Evolutionary conservation across 2,113 vertebrate genomes (phyloP).

Genomic region (Sterrhoptilus dennistouni): DNA sequence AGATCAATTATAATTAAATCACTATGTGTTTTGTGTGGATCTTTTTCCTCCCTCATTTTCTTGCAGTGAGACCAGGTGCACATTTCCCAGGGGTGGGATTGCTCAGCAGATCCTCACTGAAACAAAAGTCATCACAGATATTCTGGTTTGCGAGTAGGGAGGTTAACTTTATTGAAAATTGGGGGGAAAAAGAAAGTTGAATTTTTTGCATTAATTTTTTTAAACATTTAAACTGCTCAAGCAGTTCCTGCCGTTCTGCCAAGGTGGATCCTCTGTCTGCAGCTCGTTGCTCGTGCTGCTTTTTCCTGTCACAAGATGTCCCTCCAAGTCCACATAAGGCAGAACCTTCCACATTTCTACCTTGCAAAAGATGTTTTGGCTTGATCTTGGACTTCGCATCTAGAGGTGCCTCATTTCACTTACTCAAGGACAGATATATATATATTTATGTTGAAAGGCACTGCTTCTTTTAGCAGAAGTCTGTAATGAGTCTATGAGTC

Average conservation of each 20-base stretch:
- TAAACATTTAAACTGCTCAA: not conserved
- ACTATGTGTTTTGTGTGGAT: accelerated
- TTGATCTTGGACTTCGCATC: not conserved
- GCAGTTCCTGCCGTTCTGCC: not conserved
- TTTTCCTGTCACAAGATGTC: conserved; percentile 5
- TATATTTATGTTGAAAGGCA: not conserved
- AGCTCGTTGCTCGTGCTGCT: not conserved
- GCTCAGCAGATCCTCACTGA: not conserved
- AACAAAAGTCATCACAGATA: not conserved
- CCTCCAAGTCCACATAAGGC: not conserved
- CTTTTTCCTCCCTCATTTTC: not conserved
- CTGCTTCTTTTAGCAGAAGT: not conserved
- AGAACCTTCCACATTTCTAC: not conserved
- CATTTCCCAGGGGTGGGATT: not conserved
- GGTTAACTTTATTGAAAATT: not conserved
- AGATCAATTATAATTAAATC: not conserved
- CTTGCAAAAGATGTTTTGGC: not conserved
- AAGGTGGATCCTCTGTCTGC: accelerated
- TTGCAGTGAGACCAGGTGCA: not conserved
- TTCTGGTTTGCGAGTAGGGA: not conserved
- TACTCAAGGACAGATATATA: not conserved
- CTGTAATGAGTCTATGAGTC: not conserved
- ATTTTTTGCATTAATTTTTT: not conserved
- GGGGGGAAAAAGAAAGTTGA: no score
- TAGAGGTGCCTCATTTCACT: not conserved